Evolutionary conservation across 2,797 vertebrate species (phyloP), one percentile per base, ranked within the genome.

Genomic region (Nyctibius grandis): DNA sequence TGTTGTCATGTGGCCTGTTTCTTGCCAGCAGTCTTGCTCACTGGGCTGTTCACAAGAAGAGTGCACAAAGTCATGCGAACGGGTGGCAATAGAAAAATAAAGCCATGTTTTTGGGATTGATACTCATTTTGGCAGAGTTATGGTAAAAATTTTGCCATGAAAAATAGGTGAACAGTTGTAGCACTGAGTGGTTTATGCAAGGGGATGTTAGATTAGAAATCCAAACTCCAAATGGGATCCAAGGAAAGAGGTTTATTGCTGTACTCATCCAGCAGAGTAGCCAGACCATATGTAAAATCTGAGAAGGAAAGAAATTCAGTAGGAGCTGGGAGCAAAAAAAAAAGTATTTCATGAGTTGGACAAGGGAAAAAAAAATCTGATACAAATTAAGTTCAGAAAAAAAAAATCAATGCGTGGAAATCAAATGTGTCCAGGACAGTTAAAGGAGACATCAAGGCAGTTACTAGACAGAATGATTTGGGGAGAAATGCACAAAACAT

Each of bases 401-500:
- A n/a, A 83, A 89, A 63, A 70, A 36, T n/a, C n/a, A 19, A 8
- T 34, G 7, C 0, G 0, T 76, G 28, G 50, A 95, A 95, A 80
- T 89, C 40, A 80, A 57, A 74, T 83, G 22, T 3, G 7, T 80
- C 42, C 78, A 72, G 31, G 26, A 65, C 16, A 54, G 34, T 72
- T 89, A 87, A 79, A 94, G 70, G 42, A 94, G 72, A 64, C 38
- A 51, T 87, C 79, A 92, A 74, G 68, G 60, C 28, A 77, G 34
- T 73, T 91, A 64, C 61, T 87, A 70, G 60, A 56, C 48, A 89
- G 64, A 89, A 91, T 45, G 33, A 77, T 82, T 40, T 48, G 25
- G 64, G 25, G 28, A 89, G n/a, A 94, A 85, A 92, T 93, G 68
- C 45, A 87, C 92, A 94, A 85, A 65, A 7, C 45, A 80, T 83